Conservation (phyloP, 53 echinoderm and acorn worm genomes). For the Antedon mediterranea region DNA sequence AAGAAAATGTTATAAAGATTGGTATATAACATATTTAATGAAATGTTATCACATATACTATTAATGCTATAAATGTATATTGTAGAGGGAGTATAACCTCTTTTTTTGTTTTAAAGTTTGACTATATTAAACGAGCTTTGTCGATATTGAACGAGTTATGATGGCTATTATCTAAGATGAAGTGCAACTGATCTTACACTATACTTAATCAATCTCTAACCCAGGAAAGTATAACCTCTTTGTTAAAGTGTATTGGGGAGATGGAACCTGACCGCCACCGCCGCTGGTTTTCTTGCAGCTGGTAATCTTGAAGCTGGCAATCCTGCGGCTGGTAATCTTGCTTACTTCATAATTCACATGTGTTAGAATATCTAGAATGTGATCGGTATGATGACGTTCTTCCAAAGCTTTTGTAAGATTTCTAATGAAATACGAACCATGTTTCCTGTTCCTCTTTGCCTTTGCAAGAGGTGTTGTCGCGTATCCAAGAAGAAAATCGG, state of each 20-base stretch:
- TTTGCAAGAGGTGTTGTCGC: slow-evolving; percentile 63
- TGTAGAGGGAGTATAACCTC: no score
- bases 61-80: no score
- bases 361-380: slow-evolving; percentile 40
- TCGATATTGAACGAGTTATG: no score
- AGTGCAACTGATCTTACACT: no score
- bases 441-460: slow-evolving; percentile 23
- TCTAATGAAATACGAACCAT: slow-evolving; percentile 70
- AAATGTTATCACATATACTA: no score
- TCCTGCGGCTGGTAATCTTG: slow-evolving; percentile 3
- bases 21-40: no score
- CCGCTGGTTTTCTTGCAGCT: slow-evolving; percentile 7
- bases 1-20: no score
- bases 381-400: slow-evolving; percentile 11
- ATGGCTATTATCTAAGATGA: no score
- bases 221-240: slow-evolving; percentile 26
- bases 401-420: slow-evolving; percentile 27
- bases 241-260: slow-evolving; percentile 30
- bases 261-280: slow-evolving; percentile 33
- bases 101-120: no score
- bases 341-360: slow-evolving; percentile 33
- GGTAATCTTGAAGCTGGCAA: no score
- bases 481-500: slow-evolving; percentile 58
- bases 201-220: no score
- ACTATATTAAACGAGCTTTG: no score